Conservation (phyloP, 2,888 invertebrate genomes). For the Oligia fasciuncula region DNA sequence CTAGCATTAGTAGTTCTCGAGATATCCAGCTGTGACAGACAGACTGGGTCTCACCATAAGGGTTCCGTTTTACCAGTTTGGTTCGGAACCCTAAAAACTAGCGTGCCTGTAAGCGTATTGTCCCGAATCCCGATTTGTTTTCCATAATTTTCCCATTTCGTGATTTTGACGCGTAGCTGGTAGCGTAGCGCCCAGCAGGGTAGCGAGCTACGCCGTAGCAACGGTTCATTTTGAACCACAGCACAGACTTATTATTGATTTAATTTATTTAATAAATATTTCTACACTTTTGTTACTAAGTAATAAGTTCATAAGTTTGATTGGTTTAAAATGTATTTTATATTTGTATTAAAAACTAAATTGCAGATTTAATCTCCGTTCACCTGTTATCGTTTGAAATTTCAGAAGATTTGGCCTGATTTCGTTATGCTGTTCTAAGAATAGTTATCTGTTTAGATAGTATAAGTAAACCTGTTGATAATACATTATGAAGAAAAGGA, state of each 20-base stretch:
- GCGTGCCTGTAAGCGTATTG: neutral
- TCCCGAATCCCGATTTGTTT: neutral
- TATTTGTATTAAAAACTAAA: neutral
- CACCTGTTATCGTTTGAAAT: neutral
- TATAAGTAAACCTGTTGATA: neutral
- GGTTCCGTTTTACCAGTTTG: too few relatives aligned
- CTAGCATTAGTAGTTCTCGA: too few relatives aligned
- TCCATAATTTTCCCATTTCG: neutral
- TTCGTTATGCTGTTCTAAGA: too few relatives aligned
- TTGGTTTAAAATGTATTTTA: neutral
- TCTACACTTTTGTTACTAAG: neutral
- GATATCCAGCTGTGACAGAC: too few relatives aligned
- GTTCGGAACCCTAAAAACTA: neutral
- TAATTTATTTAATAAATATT: neutral
- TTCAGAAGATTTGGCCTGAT: neutral
- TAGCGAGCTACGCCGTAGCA: conserved; percentile 28
- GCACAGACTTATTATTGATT: neutral
- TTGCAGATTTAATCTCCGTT: neutral
- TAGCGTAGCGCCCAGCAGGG: neutral
- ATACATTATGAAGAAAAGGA: neutral
- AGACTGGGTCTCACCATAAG: too few relatives aligned
- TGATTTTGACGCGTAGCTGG: neutral
- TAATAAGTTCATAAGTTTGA: neutral
- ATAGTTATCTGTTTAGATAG: neutral
- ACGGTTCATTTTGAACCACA: neutral